phyloP scores from a whole-genome alignment of 1,140 invertebrate genomes.

The Penaeus chinensis region DNA sequence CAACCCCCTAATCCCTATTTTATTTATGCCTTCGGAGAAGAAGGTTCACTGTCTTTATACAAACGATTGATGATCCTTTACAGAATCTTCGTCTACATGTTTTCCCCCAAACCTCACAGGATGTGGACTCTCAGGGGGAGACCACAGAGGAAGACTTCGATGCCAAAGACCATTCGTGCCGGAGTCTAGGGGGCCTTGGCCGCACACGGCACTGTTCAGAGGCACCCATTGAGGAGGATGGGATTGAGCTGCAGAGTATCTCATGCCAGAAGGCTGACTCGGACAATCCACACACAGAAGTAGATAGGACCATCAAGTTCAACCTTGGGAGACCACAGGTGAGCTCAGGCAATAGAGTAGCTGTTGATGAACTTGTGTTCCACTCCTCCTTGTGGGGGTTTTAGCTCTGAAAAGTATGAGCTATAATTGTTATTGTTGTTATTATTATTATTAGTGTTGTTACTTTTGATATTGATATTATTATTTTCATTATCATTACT shows the following conservation, averaged over 20 bases:
- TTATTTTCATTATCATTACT: no score
- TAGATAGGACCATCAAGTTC: slow-evolving; percentile 38
- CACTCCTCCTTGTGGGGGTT: no score
- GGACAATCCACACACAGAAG: slow-evolving; percentile 31
- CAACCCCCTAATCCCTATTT: not conserved
- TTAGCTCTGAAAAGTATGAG: no score
- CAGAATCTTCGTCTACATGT: slow-evolving; percentile 20
- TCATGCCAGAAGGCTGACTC: slow-evolving; percentile 41
- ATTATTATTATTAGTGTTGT: no score
- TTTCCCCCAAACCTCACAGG: slow-evolving; percentile 23
- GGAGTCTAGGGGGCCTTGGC: not conserved
- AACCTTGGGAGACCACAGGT: slow-evolving; percentile 38
- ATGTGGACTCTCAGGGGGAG: slow-evolving; percentile 30
- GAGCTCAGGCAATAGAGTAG: not conserved
- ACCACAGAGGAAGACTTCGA: slow-evolving; percentile 51
- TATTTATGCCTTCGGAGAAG: not conserved
- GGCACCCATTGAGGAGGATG: slow-evolving; percentile 32
- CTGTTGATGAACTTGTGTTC: no score
- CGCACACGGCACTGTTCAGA: slow-evolving; percentile 1
- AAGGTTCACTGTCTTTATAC: not conserved
- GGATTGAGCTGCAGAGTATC: slow-evolving; percentile 45
- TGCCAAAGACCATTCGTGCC: not conserved
- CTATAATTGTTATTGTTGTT: no score
- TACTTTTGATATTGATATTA: no score
- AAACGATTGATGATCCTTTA: slow-evolving; percentile 17